Percentiles rank a stretch among this genome's conserved stretches.
These are phyloP conservation scores for Sialis lutaria DNA, from an alignment of 2,888 invertebrate species.

Conservation along the genomic window DNA sequence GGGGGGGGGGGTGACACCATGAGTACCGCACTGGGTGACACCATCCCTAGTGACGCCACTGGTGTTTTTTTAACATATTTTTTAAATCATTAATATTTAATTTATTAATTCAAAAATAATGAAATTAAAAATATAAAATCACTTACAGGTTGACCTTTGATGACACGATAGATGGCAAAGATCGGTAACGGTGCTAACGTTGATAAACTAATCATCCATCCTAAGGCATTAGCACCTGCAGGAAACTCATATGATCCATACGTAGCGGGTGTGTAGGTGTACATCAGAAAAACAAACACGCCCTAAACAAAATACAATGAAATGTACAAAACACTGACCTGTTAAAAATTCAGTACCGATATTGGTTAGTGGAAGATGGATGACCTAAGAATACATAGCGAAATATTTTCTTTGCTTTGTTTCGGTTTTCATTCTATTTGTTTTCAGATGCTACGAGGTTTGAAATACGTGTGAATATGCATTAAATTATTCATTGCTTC, in stretches of 20 bases:
- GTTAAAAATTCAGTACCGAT: background rate
- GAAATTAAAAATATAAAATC: background rate
- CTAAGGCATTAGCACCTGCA: conserved; percentile 59
- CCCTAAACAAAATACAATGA: conserved; percentile 21
- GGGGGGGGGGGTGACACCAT: too few species aligned
- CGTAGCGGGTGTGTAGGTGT: conserved; percentile 56
- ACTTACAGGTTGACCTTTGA: conserved; percentile 25
- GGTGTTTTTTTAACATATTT: too few species aligned
- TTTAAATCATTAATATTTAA: too few species aligned
- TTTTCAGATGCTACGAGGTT: too few species aligned
- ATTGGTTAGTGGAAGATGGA: background rate
- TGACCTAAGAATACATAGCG: background rate
- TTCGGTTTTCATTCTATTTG: too few species aligned
- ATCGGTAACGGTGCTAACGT: conserved; percentile 53
- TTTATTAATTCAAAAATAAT: too few species aligned
- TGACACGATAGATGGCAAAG: conserved; percentile 33
- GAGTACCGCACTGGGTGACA: too few species aligned
- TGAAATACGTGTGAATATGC: too few species aligned
- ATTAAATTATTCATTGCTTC: too few species aligned
- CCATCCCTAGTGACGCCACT: too few species aligned
- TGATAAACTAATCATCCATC: conserved; percentile 58
- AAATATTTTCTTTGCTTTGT: too few species aligned
- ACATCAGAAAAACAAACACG: conserved; percentile 67
- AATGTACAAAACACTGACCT: background rate
- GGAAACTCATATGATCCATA: conserved; percentile 65